phyloP scores from a whole-genome alignment of 2,888 invertebrate species.

The Autographa gamma region DNA sequence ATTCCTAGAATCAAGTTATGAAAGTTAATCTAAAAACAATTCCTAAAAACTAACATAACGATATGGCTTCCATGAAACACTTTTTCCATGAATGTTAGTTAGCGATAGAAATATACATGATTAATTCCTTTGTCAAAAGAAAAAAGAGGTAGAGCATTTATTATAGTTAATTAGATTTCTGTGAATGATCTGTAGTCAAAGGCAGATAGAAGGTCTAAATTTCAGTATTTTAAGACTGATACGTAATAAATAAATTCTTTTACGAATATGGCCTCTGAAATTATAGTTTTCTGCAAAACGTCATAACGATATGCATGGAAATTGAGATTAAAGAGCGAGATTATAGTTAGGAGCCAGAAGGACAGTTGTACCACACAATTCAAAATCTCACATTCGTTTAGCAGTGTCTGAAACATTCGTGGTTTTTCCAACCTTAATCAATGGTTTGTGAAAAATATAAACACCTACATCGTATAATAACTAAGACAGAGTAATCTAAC shows the following conservation, averaged over 20 bases:
- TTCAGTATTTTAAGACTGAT: too few relatives aligned
- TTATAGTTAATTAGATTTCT: background rate
- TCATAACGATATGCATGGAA: too few relatives aligned
- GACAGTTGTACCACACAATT: too few relatives aligned
- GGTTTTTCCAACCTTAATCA: too few relatives aligned
- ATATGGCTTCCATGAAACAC: background rate
- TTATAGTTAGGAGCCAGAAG: too few relatives aligned
- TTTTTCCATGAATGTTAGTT: background rate
- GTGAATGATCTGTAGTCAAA: background rate
- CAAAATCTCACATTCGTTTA: too few relatives aligned
- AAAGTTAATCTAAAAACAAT: background rate
- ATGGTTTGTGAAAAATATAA: too few relatives aligned
- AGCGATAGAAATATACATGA: background rate
- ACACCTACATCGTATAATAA: background rate
- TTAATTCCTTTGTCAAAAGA: background rate
- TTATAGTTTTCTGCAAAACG: too few relatives aligned
- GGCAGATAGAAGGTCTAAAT: background rate
- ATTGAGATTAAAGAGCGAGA: too few relatives aligned
- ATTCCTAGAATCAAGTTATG: background rate
- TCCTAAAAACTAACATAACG: background rate
- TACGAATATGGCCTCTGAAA: too few relatives aligned
- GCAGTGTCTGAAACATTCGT: too few relatives aligned
- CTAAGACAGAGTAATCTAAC: constrained; percentile 19
- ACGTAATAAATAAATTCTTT: too few relatives aligned
- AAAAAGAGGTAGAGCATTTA: background rate